Base-by-base conservation (phyloP, 2,888 invertebrate species). In the Zygogramma bicolorata region DNA sequence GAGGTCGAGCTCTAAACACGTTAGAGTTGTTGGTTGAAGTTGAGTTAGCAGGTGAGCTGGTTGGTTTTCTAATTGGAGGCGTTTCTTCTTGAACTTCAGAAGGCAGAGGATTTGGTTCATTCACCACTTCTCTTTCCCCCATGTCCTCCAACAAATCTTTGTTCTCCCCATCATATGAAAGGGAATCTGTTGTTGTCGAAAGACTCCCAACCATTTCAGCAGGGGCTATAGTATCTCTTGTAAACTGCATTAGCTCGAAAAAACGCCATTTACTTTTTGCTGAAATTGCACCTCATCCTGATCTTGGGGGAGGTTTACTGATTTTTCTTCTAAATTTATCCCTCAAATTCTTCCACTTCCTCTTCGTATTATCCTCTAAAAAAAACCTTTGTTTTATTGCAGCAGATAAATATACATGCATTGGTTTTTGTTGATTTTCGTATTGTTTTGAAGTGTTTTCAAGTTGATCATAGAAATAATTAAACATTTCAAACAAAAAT, bases 271-370 rank as follows among this genome's bases (percentile, higher is more conserved):
- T 42, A 15, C 15, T 13, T 42, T 42, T 42, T 42, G 42, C 42
- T 15, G 42, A 15, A 13, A 42, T 15, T 15, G 42, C 13, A 42
- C n/a, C 42, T 42, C 8, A 34, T 34, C 34, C 34, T 34, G 34
- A 34, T 34, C 34, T 34, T 34, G 34, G 34, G 10, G 34, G 34
- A 34, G 5, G 34, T 59, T 59, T 59, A 18, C 15, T 15, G 15
- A 59, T 15, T 59, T 59, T 18, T 46, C 42, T 40, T 25, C 46
- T 40, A 40, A 25, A 46, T 22, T 63, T 63, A 27, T 40, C 29
- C 40, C 27, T 63, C 27, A 49, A 63, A 63, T 63, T 63, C 22
- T 63, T 46, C 63, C 63, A 63, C 46, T 63, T 63, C 27, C 22
- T 63, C 40, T 46, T 46, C 20, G 27, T 22, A 20, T 27, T 10